Conservation (phyloP, 2,797 vertebrate genomes). For the Florisuga fusca region DNA sequence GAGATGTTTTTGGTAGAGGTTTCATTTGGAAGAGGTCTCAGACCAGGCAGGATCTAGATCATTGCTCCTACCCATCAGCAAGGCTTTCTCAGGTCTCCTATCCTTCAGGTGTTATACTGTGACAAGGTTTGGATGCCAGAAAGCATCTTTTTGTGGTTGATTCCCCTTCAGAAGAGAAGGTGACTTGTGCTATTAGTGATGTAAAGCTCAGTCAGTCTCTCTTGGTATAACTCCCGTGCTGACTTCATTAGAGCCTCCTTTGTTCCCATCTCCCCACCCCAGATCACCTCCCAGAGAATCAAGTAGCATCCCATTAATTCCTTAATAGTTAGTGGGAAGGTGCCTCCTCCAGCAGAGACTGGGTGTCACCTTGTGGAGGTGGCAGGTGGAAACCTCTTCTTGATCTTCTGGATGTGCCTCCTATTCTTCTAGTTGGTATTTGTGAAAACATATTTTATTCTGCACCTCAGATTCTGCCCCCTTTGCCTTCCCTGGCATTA, state of each 20-base stretch:
- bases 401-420: background rate
- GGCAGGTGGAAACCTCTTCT: background rate
- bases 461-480: background rate
- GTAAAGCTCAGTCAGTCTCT: background rate
- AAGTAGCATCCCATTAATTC: conserved; percentile 21
- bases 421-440: background rate
- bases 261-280: background rate
- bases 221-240: background rate
- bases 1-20: background rate
- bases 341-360: background rate
- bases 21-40: background rate
- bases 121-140: background rate
- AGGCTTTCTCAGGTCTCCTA: rapidly evolving
- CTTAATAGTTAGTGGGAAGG: conserved; percentile 35
- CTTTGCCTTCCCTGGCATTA: conserved; percentile 46
- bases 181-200: background rate
- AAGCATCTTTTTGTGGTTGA: background rate
- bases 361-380: background rate
- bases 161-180: conserved; percentile 4
- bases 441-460: conserved; percentile 18
- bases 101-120: background rate
- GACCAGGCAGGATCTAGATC: background rate
- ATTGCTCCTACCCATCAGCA: background rate
- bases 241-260: background rate
- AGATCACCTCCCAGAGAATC: background rate